These are phyloP conservation scores for Coptodon rendalli DNA, from an alignment of 2,113 vertebrate species.

Conservation along the genomic window DNA sequence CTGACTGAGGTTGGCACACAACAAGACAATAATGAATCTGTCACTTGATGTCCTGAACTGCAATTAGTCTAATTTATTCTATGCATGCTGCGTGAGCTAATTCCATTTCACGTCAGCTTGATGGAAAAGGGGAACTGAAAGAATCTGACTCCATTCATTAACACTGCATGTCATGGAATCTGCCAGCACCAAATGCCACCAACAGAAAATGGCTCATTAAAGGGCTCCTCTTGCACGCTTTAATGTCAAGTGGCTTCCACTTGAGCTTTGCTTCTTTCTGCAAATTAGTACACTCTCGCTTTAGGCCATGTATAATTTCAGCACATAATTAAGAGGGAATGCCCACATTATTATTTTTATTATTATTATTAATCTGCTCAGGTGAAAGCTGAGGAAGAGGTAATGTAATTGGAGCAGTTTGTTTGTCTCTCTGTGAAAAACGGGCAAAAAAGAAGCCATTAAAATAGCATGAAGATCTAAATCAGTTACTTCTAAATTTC, in stretches of 20 bases:
- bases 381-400: neutral
- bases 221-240: conserved; percentile 25
- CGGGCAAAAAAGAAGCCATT: neutral
- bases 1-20: neutral
- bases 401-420: neutral
- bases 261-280: neutral
- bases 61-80: neutral
- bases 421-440: neutral
- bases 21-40: neutral
- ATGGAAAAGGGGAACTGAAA: conserved; percentile 6
- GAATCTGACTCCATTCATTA: conserved; percentile 14
- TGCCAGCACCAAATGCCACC: conserved; percentile 23
- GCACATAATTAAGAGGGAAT: neutral
- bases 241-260: conserved; percentile 3
- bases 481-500: neutral
- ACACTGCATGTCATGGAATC: conserved; percentile 12
- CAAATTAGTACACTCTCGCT: neutral
- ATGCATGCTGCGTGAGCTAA: neutral
- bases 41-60: neutral
- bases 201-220: conserved; percentile 34
- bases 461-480: neutral
- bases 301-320: neutral
- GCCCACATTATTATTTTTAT: neutral
- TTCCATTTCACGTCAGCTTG: neutral
- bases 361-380: neutral